These are phyloP conservation scores for Drosophila funebris DNA, from an alignment of 1,140 invertebrate genomes.

Conservation along the genomic window DNA sequence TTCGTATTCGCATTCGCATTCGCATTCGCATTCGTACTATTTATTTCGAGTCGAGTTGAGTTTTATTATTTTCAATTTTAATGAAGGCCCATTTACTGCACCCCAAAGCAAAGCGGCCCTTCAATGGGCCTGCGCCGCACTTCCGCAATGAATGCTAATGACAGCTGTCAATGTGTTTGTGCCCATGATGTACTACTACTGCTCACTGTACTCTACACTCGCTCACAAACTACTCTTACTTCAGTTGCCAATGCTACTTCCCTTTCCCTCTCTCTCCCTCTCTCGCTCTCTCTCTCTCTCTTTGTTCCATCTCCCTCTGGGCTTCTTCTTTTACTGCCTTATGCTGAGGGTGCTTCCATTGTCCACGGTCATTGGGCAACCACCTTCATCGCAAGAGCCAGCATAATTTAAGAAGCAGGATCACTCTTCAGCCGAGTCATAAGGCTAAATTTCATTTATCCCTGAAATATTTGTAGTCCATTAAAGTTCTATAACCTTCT, in stretches of 20 bases:
- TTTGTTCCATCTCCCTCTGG: not conserved
- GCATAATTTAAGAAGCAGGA: not conserved
- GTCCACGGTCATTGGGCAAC: slow-evolving; percentile 4
- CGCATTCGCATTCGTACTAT: slow-evolving; percentile 36
- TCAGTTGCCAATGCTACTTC: no score
- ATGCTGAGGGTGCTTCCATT: slow-evolving; percentile 5
- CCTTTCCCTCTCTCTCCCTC: no score
- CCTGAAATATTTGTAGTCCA: not conserved
- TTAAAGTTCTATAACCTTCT: not conserved
- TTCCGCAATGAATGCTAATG: slow-evolving; percentile 78
- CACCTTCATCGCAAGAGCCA: not conserved
- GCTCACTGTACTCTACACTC: not conserved
- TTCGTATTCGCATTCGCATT: slow-evolving; percentile 18
- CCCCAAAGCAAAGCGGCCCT: slow-evolving; percentile 40
- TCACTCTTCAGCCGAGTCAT: not conserved
- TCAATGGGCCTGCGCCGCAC: slow-evolving; percentile 55
- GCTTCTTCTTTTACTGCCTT: not conserved
- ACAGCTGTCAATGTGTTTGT: slow-evolving; percentile 79
- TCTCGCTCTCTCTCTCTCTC: not conserved
- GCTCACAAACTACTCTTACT: not conserved
- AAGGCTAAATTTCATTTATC: not conserved
- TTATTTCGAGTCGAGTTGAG: slow-evolving; percentile 52
- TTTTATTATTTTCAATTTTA: slow-evolving; percentile 81
- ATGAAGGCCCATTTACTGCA: slow-evolving; percentile 75
- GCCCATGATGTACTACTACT: slow-evolving; percentile 67